Evolutionary conservation across 2,113 vertebrate species (phyloP), one percentile per base, ranked within the genome.

Genomic region (Agelaius phoeniceus): DNA sequence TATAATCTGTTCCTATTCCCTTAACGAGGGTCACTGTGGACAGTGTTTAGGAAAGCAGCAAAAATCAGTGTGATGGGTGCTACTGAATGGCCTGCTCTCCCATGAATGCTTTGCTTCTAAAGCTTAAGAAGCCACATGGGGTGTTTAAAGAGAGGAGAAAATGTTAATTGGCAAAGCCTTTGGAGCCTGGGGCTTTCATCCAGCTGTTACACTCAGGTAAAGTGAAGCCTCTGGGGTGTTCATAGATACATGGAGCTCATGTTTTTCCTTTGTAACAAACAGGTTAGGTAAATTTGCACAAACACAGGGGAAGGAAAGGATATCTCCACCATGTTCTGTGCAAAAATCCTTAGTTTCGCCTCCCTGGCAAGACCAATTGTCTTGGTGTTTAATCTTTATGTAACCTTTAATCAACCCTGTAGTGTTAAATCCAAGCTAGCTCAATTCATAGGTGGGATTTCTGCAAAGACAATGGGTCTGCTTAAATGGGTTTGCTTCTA

Each of bases 141-240:
- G 37, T 74, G 20, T 90, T 83, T 78, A 86, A 92, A 86, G 68
- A 90, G 72, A 95, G 43, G 51, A 89, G 79, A 83, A 93, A 87
- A 87, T 39, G 65, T 86, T 81, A 92, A 90, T 65, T 90, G 92
- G 61, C 44, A 89, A 84, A 90, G 72, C 26, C 33, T 94, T 75
- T 6, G 3, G 57, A 84, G 68, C 83, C 83, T 44, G 57, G 37
- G 48, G 72, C 79, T 93, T 86, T 85, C 61, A 88, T 77, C 72
- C 82, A 78, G 85, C 52, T 88, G 59, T 78, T 90, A 59, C 28
- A 46, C 30, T 15, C 61, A 88, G 72, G 82, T 69, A 72, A 90
- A 89, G 33, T 2, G 3, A 95, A 88, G 48, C 63, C 68, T 57
- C 43, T 0, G 0, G 52, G 30, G 3, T 90, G 31, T 78, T 71